These are phyloP conservation scores for Drosophila testacea DNA, from an alignment of 2,888 invertebrate species.

Conservation along the genomic window DNA sequence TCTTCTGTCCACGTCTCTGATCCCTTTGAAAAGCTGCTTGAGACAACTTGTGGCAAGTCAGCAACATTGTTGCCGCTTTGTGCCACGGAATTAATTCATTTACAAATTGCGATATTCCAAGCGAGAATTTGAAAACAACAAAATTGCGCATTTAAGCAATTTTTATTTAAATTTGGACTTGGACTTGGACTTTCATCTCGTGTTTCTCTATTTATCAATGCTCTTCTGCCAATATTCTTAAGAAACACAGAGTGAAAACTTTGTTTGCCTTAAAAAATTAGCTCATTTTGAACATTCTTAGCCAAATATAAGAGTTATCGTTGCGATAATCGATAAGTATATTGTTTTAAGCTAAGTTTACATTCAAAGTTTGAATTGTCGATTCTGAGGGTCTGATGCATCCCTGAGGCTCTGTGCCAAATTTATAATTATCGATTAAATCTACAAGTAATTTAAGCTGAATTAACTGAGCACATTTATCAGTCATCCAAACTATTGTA, in stretches of 20 bases:
- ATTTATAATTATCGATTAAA: no score
- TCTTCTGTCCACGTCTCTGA: background rate
- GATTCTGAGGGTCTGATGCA: no score
- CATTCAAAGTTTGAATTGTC: no score
- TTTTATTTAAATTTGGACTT: constrained; percentile 27
- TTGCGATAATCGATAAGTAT: background rate
- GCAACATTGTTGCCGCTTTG: constrained; percentile 30
- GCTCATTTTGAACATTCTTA: background rate
- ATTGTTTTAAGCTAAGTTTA: no score
- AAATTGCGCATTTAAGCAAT: constrained; percentile 67
- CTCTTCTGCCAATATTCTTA: no score
- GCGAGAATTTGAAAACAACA: constrained; percentile 5
- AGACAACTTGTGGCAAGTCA: constrained; percentile 41
- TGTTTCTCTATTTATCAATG: background rate
- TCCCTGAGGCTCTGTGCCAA: no score
- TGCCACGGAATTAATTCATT: constrained; percentile 69
- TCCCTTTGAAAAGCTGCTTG: constrained; percentile 29
- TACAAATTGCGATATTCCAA: constrained; percentile 41
- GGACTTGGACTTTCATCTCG: background rate
- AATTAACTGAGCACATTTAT: no score
- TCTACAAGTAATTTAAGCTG: no score
- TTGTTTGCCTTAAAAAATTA: background rate
- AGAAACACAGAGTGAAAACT: background rate
- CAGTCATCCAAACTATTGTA: no score
- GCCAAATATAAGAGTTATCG: background rate